Evolutionary conservation across 2,113 vertebrate genomes (phyloP).

Genomic region (Papio anubis): DNA sequence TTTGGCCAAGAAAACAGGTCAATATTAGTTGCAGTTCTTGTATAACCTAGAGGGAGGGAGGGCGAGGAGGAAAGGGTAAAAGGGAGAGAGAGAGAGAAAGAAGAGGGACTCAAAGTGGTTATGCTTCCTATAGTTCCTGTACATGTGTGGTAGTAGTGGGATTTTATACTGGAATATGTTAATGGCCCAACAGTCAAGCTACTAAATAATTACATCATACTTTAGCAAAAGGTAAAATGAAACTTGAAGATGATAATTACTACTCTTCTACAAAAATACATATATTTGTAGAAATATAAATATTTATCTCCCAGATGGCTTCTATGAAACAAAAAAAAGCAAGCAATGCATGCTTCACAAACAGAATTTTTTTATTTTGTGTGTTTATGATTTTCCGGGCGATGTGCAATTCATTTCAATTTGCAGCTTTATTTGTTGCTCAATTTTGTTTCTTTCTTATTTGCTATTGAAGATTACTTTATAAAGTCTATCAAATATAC

Average conservation of each 20-base stretch:
- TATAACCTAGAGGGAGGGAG: neutral
- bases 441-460: slow-evolving; percentile 50
- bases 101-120: neutral
- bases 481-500: slow-evolving; percentile 51
- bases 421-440: slow-evolving; percentile 39
- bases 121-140: neutral
- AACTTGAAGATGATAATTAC: neutral
- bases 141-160: neutral
- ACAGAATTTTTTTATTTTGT: neutral
- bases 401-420: slow-evolving; percentile 46
- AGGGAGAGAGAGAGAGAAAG: accelerated
- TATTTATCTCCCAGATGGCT: neutral
- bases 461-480: slow-evolving; percentile 45
- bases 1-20: neutral
- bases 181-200: neutral
- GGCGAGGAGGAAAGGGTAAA: neutral
- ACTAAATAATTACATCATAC: neutral
- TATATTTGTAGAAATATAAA: neutral
- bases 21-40: neutral
- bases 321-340: neutral
- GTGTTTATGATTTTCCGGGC: neutral
- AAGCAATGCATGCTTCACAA: neutral
- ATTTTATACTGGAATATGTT: neutral
- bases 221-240: neutral
- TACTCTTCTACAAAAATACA: neutral